Percentiles rank a stretch among this genome's conserved stretches.
Evolutionary conservation across 2,797 vertebrate genomes (phyloP).

Genomic region (Chiroxiphia lanceolata): DNA sequence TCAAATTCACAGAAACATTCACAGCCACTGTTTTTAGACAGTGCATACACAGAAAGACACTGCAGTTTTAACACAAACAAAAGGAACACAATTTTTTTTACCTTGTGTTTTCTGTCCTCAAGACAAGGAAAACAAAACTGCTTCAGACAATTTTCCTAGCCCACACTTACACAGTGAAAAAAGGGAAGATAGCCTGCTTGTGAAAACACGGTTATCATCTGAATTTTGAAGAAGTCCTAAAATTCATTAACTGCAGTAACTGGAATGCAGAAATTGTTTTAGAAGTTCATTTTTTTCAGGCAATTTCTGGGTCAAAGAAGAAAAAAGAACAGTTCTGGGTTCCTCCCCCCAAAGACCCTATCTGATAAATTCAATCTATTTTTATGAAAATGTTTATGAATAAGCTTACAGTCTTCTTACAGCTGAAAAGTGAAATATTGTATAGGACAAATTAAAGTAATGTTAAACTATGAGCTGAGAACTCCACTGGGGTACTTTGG

Average conservation of each 20-base stretch:
- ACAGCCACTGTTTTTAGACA: not conserved
- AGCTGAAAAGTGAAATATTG: not conserved
- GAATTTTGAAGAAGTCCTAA: not conserved
- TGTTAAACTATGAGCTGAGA: not conserved
- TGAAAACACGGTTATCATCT: not conserved
- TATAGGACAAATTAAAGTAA: not conserved
- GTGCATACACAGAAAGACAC: not conserved
- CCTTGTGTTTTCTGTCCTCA: not conserved
- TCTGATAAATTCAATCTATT: not conserved
- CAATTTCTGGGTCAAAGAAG: not conserved
- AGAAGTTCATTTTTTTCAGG: not conserved
- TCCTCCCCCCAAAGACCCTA: not conserved
- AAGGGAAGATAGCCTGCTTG: not conserved
- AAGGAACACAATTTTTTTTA: not conserved
- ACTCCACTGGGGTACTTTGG: not conserved
- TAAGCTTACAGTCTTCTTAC: not conserved
- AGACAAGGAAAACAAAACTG: not conserved
- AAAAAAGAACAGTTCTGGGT: not conserved
- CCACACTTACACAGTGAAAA: not conserved
- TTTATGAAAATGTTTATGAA: not conserved
- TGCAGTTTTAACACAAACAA: fast-evolving
- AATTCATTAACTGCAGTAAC: not conserved
- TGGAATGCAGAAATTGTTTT: not conserved
- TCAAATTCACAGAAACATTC: not conserved
- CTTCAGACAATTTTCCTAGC: not conserved